These are phyloP conservation scores for Caloenas nicobarica DNA, from an alignment of 2,113 vertebrate species.

Conservation along the genomic window DNA sequence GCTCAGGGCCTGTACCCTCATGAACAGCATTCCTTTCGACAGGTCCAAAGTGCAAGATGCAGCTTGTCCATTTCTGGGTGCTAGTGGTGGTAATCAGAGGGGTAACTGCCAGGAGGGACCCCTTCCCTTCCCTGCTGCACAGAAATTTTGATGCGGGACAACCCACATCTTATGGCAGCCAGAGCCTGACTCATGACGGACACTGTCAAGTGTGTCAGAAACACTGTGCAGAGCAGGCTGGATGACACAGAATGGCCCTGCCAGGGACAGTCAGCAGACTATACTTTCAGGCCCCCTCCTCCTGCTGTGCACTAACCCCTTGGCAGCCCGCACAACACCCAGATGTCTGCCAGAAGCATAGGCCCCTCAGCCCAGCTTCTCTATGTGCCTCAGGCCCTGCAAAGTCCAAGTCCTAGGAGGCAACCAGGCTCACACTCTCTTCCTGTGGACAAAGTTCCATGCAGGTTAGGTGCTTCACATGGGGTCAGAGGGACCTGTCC, in stretches of 20 bases:
- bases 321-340: background rate
- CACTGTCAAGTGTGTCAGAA: background rate
- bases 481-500: background rate
- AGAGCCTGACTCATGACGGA: background rate
- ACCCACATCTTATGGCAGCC: background rate
- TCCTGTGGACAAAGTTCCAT: background rate
- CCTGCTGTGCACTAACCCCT: background rate
- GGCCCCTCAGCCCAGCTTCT: background rate
- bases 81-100: background rate
- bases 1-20: background rate
- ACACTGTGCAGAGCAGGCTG: background rate
- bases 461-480: background rate
- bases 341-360: background rate
- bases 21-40: background rate
- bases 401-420: background rate
- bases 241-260: background rate
- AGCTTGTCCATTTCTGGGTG: background rate
- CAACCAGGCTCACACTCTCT: background rate
- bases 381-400: background rate
- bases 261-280: accelerated
- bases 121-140: background rate
- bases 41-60: background rate
- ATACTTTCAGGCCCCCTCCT: background rate
- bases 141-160: background rate
- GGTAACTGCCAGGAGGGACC: background rate